Evolutionary conservation across 2,113 vertebrate species (phyloP).

Genomic region (Silurus asotus): DNA sequence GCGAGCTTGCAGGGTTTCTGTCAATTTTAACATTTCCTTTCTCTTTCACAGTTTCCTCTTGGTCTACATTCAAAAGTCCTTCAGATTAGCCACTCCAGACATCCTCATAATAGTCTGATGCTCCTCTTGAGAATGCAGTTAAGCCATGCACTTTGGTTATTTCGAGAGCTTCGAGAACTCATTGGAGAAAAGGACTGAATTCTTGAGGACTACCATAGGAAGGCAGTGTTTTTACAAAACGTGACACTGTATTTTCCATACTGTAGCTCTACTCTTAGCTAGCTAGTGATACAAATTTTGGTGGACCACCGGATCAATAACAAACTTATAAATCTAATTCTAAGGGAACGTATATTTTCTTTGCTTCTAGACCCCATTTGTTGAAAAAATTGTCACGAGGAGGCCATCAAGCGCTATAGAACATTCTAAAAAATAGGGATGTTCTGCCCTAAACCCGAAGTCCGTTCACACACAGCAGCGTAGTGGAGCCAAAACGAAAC

Average conservation of each 20-base stretch:
- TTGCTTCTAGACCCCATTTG: not conserved
- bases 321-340: not conserved
- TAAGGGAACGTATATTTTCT: not conserved
- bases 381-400: not conserved
- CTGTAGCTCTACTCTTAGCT: not conserved
- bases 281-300: not conserved
- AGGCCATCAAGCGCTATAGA: not conserved
- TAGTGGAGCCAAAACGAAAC: constrained; percentile 44
- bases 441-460: constrained; percentile 15
- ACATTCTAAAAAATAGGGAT: not conserved
- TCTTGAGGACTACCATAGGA: not conserved
- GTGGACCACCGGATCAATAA: not conserved
- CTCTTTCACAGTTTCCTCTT: not conserved
- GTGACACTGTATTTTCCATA: not conserved
- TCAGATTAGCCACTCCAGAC: constrained; percentile 24
- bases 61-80: not conserved
- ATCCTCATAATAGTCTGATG: not conserved
- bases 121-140: not conserved
- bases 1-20: not conserved
- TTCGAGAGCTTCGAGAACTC: not conserved
- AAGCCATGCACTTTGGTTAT: not conserved
- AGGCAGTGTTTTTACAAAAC: not conserved
- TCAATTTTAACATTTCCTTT: constrained; percentile 13
- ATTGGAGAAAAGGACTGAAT: constrained; percentile 6
- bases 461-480: constrained; percentile 22